Evolutionary conservation across 1,140 invertebrate genomes (phyloP).

Genomic region (Heliconius hewitsoni): DNA sequence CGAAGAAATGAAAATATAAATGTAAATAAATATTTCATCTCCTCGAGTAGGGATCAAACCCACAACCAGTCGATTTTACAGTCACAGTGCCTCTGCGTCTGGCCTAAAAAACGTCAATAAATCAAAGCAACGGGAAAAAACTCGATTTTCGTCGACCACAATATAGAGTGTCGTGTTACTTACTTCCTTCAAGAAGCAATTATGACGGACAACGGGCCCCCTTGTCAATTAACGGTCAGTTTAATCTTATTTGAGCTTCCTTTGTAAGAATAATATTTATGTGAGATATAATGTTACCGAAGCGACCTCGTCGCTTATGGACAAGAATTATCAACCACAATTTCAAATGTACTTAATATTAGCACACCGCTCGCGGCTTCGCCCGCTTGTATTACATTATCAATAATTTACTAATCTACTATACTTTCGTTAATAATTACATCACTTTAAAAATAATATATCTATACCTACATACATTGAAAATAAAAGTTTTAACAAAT

Average conservation of each 20-base stretch:
- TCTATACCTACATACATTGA: too few relatives aligned
- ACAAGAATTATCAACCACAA: neutral
- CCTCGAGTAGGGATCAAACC: too few relatives aligned
- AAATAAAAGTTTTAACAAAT: too few relatives aligned
- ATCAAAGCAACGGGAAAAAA: neutral
- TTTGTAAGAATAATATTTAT: conserved; percentile 53
- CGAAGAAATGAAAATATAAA: too few relatives aligned
- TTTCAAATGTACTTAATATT: neutral
- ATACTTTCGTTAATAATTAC: too few relatives aligned
- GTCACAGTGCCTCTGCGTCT: too few relatives aligned
- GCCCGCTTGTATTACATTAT: too few relatives aligned
- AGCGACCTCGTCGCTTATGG: neutral
- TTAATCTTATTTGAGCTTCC: conserved; percentile 72
- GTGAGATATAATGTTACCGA: conserved; percentile 37
- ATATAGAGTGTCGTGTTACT: conserved; percentile 54
- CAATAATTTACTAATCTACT: too few relatives aligned
- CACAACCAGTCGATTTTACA: too few relatives aligned
- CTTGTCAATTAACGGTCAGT: conserved; percentile 70
- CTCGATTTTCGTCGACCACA: conserved; percentile 1
- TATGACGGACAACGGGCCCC: conserved; percentile 66
- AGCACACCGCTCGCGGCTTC: too few relatives aligned
- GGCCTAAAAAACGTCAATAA: neutral
- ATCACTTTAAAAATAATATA: too few relatives aligned
- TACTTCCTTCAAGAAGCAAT: conserved; percentile 64
- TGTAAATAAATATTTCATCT: too few relatives aligned